phyloP scores from a whole-genome alignment of 2,888 invertebrate species.

The Tetramorium bicarinatum region DNA sequence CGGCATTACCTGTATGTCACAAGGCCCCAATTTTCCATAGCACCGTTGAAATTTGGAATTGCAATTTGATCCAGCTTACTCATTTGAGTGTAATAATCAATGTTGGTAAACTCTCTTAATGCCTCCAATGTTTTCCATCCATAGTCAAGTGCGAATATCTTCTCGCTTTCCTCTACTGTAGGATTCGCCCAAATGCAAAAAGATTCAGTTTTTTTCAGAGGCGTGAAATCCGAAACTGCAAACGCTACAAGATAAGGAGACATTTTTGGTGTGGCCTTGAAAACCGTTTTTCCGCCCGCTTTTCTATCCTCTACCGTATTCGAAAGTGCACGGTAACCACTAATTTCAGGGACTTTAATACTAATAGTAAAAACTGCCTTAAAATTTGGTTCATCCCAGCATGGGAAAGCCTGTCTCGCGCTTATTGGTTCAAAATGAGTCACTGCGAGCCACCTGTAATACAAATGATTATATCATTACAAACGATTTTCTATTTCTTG shows the following conservation, averaged over 20 bases:
- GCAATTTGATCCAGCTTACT: slow-evolving; percentile 93
- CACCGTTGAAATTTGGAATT: slow-evolving; percentile 92
- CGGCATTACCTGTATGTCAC: slow-evolving; percentile 90
- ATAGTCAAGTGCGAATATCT: slow-evolving; percentile 80
- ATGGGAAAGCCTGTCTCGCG: slow-evolving; percentile 91
- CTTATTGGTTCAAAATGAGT: slow-evolving; percentile 91
- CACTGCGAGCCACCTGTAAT: slow-evolving; percentile 88
- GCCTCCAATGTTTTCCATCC: slow-evolving; percentile 86
- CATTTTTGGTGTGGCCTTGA: slow-evolving; percentile 75
- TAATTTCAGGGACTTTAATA: slow-evolving; percentile 87
- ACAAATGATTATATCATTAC: not conserved
- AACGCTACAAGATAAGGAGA: slow-evolving; percentile 87
- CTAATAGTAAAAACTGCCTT: slow-evolving; percentile 91
- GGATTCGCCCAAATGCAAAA: slow-evolving; percentile 73
- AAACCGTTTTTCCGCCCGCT: slow-evolving; percentile 6
- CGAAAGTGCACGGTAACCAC: slow-evolving; percentile 84
- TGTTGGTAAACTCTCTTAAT: slow-evolving; percentile 82
- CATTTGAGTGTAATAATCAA: slow-evolving; percentile 81
- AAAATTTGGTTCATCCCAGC: slow-evolving; percentile 91
- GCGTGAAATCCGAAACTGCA: slow-evolving; percentile 85
- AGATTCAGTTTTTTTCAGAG: rapidly evolving
- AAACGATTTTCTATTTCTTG: not conserved
- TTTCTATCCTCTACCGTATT: slow-evolving; percentile 70
- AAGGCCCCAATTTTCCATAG: slow-evolving; percentile 98
- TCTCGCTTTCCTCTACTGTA: slow-evolving; percentile 72